Conservation (phyloP, 2,113 vertebrate genomes). For the Gobio gobio region DNA sequence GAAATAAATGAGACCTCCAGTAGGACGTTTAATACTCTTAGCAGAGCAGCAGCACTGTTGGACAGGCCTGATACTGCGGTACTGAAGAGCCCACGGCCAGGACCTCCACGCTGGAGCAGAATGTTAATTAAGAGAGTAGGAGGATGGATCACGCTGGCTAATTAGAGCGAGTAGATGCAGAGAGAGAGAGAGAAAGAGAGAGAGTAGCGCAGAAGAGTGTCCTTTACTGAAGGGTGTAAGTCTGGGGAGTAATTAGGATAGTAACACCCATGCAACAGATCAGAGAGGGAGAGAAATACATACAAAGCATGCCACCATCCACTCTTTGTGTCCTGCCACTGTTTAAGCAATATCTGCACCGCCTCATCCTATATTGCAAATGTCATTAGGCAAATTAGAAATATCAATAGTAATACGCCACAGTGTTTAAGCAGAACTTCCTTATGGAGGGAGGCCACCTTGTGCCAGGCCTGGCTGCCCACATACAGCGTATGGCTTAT, state of each 20-base stretch:
- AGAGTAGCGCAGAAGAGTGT: constrained; percentile 24
- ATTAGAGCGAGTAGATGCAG: constrained; percentile 46
- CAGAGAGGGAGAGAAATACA: constrained; percentile 55
- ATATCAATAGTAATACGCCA: constrained; percentile 45
- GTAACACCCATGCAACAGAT: constrained; percentile 74
- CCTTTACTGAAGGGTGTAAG: constrained; percentile 62
- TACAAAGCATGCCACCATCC: background rate
- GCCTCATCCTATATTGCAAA: constrained; percentile 23
- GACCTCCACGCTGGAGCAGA: constrained; percentile 39
- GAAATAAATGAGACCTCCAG: constrained; percentile 28
- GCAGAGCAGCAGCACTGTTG: constrained; percentile 28
- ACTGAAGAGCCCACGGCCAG: constrained; percentile 34
- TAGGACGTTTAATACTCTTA: constrained; percentile 33
- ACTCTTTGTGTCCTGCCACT: background rate
- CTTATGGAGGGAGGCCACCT: constrained; percentile 1
- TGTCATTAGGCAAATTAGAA: constrained; percentile 33
- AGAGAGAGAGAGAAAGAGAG: constrained; percentile 9
- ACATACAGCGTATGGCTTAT: constrained; percentile 30
- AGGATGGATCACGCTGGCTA: constrained; percentile 47
- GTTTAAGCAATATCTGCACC: constrained; percentile 3
- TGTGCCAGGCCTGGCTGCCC: constrained; percentile 25
- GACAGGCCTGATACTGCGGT: constrained; percentile 33
- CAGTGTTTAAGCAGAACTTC: constrained; percentile 28
- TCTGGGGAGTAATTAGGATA: constrained; percentile 76
- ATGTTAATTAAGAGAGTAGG: constrained; percentile 57